A percentile compares a stretch with the other conserved stretches of the same genome.
Conservation (phyloP, 2,797 vertebrate genomes). For the Neopelma chrysocephalum region DNA sequence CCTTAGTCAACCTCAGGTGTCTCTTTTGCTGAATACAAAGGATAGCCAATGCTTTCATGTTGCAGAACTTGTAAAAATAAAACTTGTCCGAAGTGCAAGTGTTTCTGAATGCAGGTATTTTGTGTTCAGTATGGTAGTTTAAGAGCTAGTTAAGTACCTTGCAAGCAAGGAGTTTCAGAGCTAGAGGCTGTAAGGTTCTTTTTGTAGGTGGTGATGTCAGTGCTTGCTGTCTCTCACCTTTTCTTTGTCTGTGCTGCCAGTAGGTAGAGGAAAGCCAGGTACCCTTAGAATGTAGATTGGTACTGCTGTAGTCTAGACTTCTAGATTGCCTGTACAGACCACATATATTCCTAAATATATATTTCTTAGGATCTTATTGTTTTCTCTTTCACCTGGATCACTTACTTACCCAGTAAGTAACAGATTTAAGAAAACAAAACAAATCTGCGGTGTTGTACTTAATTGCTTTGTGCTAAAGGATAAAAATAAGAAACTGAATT, state of each 20-base stretch:
- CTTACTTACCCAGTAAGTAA: background rate
- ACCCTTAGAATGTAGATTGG: background rate
- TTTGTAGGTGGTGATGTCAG: background rate
- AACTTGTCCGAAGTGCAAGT: background rate
- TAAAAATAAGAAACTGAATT: background rate
- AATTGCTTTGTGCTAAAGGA: background rate
- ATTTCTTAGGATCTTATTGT: background rate
- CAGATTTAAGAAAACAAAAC: background rate
- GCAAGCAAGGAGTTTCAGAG: background rate
- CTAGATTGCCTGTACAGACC: background rate
- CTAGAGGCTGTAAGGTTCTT: background rate
- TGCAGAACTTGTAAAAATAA: background rate
- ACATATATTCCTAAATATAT: background rate
- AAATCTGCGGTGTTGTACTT: background rate
- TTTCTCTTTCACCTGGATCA: background rate
- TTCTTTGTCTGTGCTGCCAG: background rate
- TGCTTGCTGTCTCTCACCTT: background rate
- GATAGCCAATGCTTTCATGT: conserved; percentile 21
- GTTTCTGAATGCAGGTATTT: background rate
- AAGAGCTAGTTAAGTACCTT: background rate
- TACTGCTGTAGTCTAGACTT: background rate
- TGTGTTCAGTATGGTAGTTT: background rate
- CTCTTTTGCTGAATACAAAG: background rate
- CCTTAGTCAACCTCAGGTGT: background rate
- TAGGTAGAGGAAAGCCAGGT: background rate